Percentiles rank a stretch among this genome's conserved stretches.
Evolutionary conservation across 2,113 vertebrate species (phyloP).

Genomic region (Lycaon pictus): DNA sequence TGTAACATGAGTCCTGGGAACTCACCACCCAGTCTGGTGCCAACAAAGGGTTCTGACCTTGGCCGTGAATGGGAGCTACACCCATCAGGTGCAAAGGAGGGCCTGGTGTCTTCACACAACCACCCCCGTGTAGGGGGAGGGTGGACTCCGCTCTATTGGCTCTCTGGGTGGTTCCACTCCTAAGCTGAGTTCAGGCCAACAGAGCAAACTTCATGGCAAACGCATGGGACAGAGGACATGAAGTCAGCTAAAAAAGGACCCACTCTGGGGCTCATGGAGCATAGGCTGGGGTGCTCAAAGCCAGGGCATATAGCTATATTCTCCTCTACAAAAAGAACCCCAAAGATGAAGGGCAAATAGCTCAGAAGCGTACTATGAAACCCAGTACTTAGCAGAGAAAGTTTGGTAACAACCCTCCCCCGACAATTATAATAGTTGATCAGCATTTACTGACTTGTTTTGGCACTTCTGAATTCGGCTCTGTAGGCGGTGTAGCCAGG

Average conservation of each 20-base stretch:
- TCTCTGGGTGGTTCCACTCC: fast-evolving
- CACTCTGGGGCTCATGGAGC: fast-evolving
- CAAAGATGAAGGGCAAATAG: background rate
- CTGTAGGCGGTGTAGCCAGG: conserved; percentile 90
- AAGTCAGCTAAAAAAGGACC: background rate
- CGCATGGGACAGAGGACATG: no score
- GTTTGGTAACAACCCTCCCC: background rate
- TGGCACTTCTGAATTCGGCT: conserved; percentile 93
- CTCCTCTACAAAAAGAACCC: background rate
- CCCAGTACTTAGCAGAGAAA: background rate
- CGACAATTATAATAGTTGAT: background rate
- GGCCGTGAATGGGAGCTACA: background rate
- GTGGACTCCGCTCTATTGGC: background rate
- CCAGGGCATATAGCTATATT: no score
- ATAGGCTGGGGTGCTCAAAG: background rate
- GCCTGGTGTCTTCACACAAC: background rate
- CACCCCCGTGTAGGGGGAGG: background rate
- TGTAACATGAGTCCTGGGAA: conserved; percentile 10
- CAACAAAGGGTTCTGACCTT: background rate
- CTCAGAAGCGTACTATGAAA: background rate
- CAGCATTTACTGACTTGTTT: conserved; percentile 92
- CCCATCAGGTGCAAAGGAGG: background rate
- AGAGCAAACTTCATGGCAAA: background rate
- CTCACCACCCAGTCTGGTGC: background rate
- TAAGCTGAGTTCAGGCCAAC: background rate